Evolutionary conservation across 2,888 invertebrate genomes (phyloP).

Genomic region (Caenorhabditis wallacei): DNA sequence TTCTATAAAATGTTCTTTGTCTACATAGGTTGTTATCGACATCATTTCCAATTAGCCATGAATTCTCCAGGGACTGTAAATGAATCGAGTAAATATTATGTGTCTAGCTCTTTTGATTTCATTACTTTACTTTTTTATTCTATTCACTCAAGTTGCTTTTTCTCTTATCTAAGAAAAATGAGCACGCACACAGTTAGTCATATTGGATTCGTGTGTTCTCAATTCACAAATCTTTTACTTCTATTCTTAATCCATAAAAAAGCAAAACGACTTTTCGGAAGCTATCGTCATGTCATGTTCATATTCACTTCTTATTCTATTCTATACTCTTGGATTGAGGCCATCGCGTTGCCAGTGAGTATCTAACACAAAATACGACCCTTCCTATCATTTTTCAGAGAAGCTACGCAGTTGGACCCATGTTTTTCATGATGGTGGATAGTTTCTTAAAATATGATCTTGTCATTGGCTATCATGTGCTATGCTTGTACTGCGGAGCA

Average conservation of each 20-base stretch:
- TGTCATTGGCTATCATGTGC: slow-evolving; percentile 2
- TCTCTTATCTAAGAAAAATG: too few relatives aligned
- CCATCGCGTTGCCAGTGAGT: slow-evolving; percentile 18
- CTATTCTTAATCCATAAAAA: slow-evolving; percentile 1
- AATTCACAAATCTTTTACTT: slow-evolving; percentile 14
- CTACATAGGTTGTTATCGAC: too few relatives aligned
- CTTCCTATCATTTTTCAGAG: too few relatives aligned
- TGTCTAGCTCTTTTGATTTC: too few relatives aligned
- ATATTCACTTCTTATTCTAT: slow-evolving; percentile 16
- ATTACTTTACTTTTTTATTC: too few relatives aligned
- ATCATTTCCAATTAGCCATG: too few relatives aligned
- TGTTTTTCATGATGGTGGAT: slow-evolving; percentile 27
- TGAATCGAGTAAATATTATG: too few relatives aligned
- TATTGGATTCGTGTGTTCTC: slow-evolving; percentile 15
- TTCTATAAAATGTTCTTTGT: too few relatives aligned
- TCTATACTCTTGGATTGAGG: slow-evolving; percentile 30
- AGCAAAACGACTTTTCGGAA: slow-evolving; percentile 18
- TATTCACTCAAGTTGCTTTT: background rate
- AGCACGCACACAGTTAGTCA: slow-evolving; percentile 2
- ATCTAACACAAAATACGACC: too few relatives aligned
- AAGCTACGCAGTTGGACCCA: too few relatives aligned
- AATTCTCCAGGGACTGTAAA: too few relatives aligned
- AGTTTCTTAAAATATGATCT: slow-evolving; percentile 1
- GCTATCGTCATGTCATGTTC: slow-evolving; percentile 18
- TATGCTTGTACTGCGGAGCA: slow-evolving; percentile 19